Conservation (phyloP, 1,140 invertebrate species). For the Drosophila navojoa region DNA sequence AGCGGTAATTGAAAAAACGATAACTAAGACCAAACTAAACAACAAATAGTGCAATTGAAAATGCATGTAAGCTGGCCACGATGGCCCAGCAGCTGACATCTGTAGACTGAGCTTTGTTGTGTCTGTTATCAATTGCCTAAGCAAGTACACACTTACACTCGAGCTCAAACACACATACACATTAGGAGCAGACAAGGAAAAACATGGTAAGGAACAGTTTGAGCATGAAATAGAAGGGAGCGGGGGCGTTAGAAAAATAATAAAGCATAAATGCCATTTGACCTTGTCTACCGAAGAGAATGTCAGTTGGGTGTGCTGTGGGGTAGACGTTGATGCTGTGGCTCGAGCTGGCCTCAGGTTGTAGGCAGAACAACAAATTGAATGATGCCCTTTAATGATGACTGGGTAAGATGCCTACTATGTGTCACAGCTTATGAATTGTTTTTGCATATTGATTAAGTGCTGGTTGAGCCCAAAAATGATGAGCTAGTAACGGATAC, state of each 20-base stretch:
- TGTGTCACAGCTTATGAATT: conserved; percentile 16
- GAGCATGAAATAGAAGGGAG: background rate
- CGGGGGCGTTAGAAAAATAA: conserved; percentile 30
- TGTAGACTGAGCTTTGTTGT: conserved; percentile 13
- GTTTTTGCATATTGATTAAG: conserved; percentile 6
- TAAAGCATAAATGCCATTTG: conserved; percentile 62
- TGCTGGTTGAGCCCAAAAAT: background rate
- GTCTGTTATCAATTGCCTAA: conserved; percentile 67
- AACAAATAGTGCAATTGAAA: background rate
- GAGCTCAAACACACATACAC: conserved; percentile 16
- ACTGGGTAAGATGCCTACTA: conserved; percentile 16
- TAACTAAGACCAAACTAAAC: conserved; percentile 19
- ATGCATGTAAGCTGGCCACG: conserved; percentile 24
- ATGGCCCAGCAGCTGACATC: conserved; percentile 6
- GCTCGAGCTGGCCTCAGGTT: conserved; percentile 28
- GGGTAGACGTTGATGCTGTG: background rate
- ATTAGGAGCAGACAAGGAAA: conserved; percentile 56
- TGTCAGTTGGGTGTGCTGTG: conserved; percentile 46
- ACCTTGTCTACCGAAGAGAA: conserved; percentile 60
- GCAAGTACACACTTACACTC: conserved; percentile 44
- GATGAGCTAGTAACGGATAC: background rate
- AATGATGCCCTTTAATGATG: conserved; percentile 39
- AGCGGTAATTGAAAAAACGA: conserved; percentile 41
- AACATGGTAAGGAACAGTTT: conserved; percentile 14
- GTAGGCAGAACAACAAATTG: conserved; percentile 18